Evolutionary conservation across 2,888 invertebrate species (phyloP), one percentile per base, ranked within the genome.

Genomic region (Reticulitermes lucifugus): DNA sequence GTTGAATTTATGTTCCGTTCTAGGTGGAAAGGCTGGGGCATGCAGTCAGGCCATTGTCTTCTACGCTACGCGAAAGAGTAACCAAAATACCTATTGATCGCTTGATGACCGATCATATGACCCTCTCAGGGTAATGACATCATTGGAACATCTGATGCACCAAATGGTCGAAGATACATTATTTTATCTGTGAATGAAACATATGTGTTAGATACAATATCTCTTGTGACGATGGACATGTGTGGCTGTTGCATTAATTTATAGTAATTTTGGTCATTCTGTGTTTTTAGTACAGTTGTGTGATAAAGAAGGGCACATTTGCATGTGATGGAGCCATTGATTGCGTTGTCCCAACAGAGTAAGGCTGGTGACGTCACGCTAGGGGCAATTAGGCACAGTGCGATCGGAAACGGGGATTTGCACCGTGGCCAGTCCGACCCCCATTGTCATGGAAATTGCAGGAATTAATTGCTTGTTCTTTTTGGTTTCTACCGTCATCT

Each of bases 401-500:
- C 25, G 65, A 65, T 65, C 65, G 65, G 65, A 65, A 65, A n/a
- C 65, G 25, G 25, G 65, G 65, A 65, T 65, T 65, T 65, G 25
- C 65, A 25, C 7, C 25, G 65, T 65, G 65, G 65, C 65, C 65
- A 65, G 65, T 65, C n/a, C 65, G 65, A 65, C 25, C 65, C 65
- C 65, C 65, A 65, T 65, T 65, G 65, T 65, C 65, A 65, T 65
- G 65, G 65, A 65, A 65, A 65, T 65, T 65, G 25, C 65, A n/a
- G 25, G 65, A 65, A 65, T 65, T 65, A 65, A 65, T 65, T 65
- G 65, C 65, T 65, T 65, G 65, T 65, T 65, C 65, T 25, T 25
- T 65, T 65, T 65, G 25, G 65, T 65, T 65, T 65, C 25, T 25
- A 65, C 65, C 65, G 25, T 25, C 25, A 65, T 25, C 65, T 25